Evolutionary conservation across 2,888 invertebrate genomes (phyloP), one percentile per base, ranked within the genome.

Genomic region (Malachius bipustulatus): DNA sequence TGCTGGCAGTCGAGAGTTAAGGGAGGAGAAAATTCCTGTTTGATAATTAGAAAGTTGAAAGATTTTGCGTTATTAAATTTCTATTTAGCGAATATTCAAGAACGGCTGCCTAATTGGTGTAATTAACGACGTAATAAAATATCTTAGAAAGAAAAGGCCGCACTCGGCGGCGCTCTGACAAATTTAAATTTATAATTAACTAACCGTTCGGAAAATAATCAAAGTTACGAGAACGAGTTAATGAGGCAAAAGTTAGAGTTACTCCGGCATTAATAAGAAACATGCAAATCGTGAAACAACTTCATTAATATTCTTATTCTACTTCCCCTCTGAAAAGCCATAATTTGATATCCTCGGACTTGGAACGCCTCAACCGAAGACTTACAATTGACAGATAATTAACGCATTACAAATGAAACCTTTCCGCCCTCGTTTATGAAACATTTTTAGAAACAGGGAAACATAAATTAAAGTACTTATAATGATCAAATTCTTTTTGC

Each of bases 151-250:
- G 51, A 51, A 51, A 19, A 19, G n/a, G 24, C n/a, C n/a, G 24
- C 6, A n/a, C n/a, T 19, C 24, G 6, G 6, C 24, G 24, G 24
- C 24, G n/a, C 24, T 8, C n/a, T 8, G 24, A n/a, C 24, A 19
- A 19, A 19, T 30, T 13, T 30, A 30, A 30, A 30, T 14, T 13
- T 60, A 55, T 58, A 60, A 60, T 61, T 60, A 59, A 57, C 57
- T 59, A 57, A 57, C 58, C 54, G 51, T 56, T 59, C 52, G 58
- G 56, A 59, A 60, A 60, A 59, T 59, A 60, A 59, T 58, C 57
- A 60, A 58, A 57, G 55, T 56, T 55, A 47, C 37, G 44, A 42
- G 33, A 30, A 32, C 32, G 31, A 56, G 49, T 56, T 55, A 59
- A 57, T 56, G 57, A 55, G 54, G 54, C 55, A 47, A 56, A 56